Base-by-base conservation (phyloP, 2,888 invertebrate species). In the Hirudinaria manillensis region DNA sequence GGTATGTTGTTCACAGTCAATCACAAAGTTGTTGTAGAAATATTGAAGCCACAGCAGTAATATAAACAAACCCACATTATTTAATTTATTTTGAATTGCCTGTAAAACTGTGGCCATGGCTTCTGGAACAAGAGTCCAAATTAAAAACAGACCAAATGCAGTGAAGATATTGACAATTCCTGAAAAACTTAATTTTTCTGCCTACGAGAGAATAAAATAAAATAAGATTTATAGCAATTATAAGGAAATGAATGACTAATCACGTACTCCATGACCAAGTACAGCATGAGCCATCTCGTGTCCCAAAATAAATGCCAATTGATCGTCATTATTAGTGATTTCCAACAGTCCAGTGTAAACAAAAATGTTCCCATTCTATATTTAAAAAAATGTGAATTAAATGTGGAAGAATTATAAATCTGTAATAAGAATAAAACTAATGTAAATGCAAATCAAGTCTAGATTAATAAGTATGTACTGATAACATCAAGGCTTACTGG, bases 231-330 rank as follows among this genome's bases (percentile, higher is more conserved):
- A 7, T 45, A 45, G 16, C 45, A 45, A 45, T 45, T 16, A 45
- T 1, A 16, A 45, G 45, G 45, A 45, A 2, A 45, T 45, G n/a
- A 72, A 45, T 7, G 16, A 3, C 29, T 68, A 2, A 24, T 19
- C 53, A 81, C 83, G 84, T 82, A 88, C 89, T 55, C 85, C 83
- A 83, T 89, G 89, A 65, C 83, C 84, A 34, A 89, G 83, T 0
- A 89, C 80, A 70, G 87, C 87, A 82, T 90, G 89, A 36, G 89
- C 86, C 84, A 89, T 88, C 83, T 89, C 89, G 82, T 90, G 89
- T 10, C 87, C 87, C 66, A 89, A 79, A 66, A 89, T 84, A 38
- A 87, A 83, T 55, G 87, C 89, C 45, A 89, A 82, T 80, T 89
- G 88, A 81, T 89, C 88, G 51, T 87, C 86, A 76, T 83, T 85